Evolutionary conservation across 2,888 invertebrate genomes (phyloP).

Genomic region (Microdon myrmicae): DNA sequence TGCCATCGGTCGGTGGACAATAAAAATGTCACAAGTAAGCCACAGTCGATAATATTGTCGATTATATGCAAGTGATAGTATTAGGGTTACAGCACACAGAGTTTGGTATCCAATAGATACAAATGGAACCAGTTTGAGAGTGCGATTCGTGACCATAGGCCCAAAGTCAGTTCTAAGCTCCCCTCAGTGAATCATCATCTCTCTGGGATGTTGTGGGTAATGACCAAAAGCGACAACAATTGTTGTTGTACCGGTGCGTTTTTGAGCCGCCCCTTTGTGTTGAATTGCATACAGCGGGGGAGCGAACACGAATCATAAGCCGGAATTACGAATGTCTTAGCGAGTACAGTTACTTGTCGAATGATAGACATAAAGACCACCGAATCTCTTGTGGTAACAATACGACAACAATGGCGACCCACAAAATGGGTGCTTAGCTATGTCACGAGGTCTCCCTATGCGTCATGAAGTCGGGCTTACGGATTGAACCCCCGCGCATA

Average conservation of each 20-base stretch:
- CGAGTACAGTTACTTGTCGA: slow-evolving; percentile 41
- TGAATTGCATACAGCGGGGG: too few species aligned
- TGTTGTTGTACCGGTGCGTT: slow-evolving; percentile 36
- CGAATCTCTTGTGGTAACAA: slow-evolving; percentile 17
- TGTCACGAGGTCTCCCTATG: slow-evolving; percentile 1
- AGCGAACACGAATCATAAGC: too few species aligned
- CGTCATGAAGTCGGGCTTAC: not conserved
- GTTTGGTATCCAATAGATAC: too few species aligned
- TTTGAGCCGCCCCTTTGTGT: slow-evolving; percentile 15
- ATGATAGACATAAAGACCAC: slow-evolving; percentile 43
- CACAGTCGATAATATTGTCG: slow-evolving; percentile 46
- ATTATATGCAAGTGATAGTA: slow-evolving; percentile 32
- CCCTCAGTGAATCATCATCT: slow-evolving; percentile 52
- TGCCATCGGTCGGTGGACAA: too few species aligned
- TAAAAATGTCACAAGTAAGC: slow-evolving; percentile 46
- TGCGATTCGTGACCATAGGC: too few species aligned
- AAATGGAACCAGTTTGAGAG: too few species aligned
- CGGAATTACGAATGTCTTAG: too few species aligned
- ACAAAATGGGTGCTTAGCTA: too few species aligned
- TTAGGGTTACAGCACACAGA: slow-evolving; percentile 3
- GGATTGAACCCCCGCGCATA: too few species aligned
- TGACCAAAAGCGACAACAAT: slow-evolving; percentile 47
- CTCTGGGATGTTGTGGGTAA: slow-evolving; percentile 40
- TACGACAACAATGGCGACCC: too few species aligned
- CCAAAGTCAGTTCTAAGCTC: too few species aligned